Evolutionary conservation across 2,113 vertebrate genomes (phyloP), one percentile per base, ranked within the genome.

Genomic region (Salvelinus fontinalis): DNA sequence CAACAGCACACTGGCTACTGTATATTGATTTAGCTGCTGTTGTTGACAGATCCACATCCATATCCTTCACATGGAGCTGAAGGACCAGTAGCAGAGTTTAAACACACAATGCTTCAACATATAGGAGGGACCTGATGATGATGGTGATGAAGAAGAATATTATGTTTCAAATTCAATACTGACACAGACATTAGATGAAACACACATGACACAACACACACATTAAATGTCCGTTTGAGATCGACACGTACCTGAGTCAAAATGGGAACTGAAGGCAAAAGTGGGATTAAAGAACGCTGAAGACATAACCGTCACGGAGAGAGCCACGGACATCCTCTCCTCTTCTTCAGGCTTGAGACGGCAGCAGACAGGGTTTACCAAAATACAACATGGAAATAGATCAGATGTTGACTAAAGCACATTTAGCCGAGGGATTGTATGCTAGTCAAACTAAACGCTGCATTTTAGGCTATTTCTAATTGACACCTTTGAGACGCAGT

Each of bases 211-310:
- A n/a, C 59, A 62, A 22, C 59, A 20, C 54, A 18, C 12, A 57
- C 27, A 29, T n/a, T 13, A 5, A 59, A 59, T 54, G 12, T 16
- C 39, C 49, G 72, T 59, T 64, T 34, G 49, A 26, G 71, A 51
- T 57, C 62, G 76, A 78, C 66, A 90, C 95, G 96, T 93, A 97
- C 96, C 96, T 87, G 96, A 91, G 75, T 96, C 95, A 83, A 96
- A 95, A 92, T 96, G 96, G 68, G 96, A 96, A 92, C 95, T 96
- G 94, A 97, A 96, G 91, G 95, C 95, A 88, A 96, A 95, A 84
- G 94, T 95, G 89, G 95, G 95, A 87, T 95, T 95, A 91, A 95
- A 96, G 88, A 95, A 95, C 16, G 94, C 93, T 75, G 95, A 94
- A 90, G 94, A 95, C 94, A 96, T 95, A 94, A 93, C 92, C 91